Evolutionary conservation across 2,888 invertebrate species (phyloP).

Genomic region (Antheraea assamensis): DNA sequence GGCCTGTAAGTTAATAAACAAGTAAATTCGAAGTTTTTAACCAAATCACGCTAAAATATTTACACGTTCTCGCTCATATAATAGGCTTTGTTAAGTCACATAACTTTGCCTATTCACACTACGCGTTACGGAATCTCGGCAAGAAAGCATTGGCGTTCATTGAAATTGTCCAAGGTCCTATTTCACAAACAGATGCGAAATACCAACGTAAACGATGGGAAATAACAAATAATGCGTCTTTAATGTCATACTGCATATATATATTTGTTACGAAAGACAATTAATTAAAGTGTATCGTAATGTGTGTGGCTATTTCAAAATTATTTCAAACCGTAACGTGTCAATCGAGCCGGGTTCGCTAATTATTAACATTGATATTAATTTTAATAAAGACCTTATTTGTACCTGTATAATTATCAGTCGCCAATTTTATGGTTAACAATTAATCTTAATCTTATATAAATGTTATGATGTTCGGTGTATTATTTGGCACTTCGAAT

Average conservation of each 20-base stretch:
- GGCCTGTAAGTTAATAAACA: neutral
- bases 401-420: too few relatives aligned
- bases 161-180: slow-evolving; percentile 40
- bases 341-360: neutral
- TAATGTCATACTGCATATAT: slow-evolving; percentile 15
- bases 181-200: slow-evolving; percentile 36
- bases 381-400: too few relatives aligned
- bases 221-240: slow-evolving; percentile 26
- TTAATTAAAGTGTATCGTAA: neutral
- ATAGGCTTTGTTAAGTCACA: neutral
- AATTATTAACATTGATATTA: too few relatives aligned
- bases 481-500: too few relatives aligned
- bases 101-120: slow-evolving; percentile 1
- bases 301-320: neutral
- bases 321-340: neutral
- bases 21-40: neutral
- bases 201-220: slow-evolving; percentile 41
- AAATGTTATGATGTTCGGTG: too few relatives aligned
- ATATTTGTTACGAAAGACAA: neutral
- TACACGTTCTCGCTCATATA: neutral
- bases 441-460: too few relatives aligned
- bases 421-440: too few relatives aligned
- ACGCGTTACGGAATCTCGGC: slow-evolving; percentile 1
- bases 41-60: neutral
- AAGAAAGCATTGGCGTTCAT: slow-evolving; percentile 36